Evolutionary conservation across 2,797 vertebrate genomes (phyloP), one percentile per base, ranked within the genome.

Genomic region (Sebastolobus altivelis): DNA sequence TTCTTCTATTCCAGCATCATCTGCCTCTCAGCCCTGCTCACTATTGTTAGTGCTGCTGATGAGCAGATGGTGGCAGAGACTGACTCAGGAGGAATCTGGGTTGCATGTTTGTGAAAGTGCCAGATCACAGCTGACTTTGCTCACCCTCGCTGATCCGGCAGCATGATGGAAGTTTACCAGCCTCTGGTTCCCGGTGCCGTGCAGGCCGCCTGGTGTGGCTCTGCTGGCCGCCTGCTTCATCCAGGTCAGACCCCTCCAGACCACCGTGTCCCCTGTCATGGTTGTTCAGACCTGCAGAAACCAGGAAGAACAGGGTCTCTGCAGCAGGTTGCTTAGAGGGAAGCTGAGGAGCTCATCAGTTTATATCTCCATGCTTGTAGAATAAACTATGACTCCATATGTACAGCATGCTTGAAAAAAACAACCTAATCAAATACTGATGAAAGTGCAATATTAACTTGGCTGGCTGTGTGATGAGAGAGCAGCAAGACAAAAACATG

Each of bases 181-280:
- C 76, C 82, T 89, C 77, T 73, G 87, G 79, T 40, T 80, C 78
- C 81, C 73, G 33, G 71, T 7, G 71, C 58, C 5, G 22, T 46
- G 56, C 37, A 87, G 72, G 70, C 60, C 40, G 18, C 79, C 54
- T 1, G 65, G 35, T 5, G 84, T 65, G 37, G 82, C 87, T 68
- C 87, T 84, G 77, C 72, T 25, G 70, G 85, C 82, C n/a, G 90
- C 75, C 73, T 81, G 91, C 75, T 79, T 92, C 77, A 95, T 38
- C 88, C 88, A 91, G 75, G 55, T 80, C 66, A 94, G 71, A 38
- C 91, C 88, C 72, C 89, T 92, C 91, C 91, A 75, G 27, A 94
- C 81, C 77, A 93, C 84, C 2, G 62, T 27, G 75, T 95, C 94
- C 8, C 91, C 91, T 3, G 91, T 81, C 94, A 95, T 94, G 81